These are phyloP conservation scores for Caenorhabditis brenneri DNA, from an alignment of 1,140 invertebrate genomes.

Conservation along the genomic window DNA sequence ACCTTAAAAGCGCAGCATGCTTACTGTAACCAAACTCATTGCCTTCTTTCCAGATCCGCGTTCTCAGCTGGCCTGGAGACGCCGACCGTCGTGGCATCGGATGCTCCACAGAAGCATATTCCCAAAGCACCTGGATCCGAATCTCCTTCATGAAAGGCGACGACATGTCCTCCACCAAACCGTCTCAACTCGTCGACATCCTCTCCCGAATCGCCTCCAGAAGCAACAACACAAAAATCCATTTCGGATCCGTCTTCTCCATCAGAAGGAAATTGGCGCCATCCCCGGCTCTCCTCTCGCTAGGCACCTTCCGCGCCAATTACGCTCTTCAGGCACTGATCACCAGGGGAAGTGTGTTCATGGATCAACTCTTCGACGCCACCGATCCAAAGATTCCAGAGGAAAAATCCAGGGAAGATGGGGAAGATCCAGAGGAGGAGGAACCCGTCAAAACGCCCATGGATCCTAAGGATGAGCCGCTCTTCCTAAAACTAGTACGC, in stretches of 20 bases:
- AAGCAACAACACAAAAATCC: neutral
- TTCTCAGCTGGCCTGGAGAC: neutral
- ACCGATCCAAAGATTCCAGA: conserved; percentile 2
- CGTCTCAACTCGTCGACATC: no score
- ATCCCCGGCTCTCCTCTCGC: neutral
- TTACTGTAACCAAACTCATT: no score
- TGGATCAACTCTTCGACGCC: conserved; percentile 50
- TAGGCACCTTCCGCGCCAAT: conserved; percentile 52
- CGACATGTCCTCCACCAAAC: no score
- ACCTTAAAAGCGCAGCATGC: no score
- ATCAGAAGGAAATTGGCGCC: neutral
- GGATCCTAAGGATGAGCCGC: neutral
- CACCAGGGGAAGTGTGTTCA: conserved; percentile 49
- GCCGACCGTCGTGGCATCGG: neutral
- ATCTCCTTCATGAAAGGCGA: neutral
- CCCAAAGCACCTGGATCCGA: neutral
- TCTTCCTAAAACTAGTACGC: conserved; percentile 45
- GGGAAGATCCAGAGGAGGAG: neutral
- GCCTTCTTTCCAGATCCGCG: neutral
- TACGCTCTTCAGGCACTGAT: conserved; percentile 54
- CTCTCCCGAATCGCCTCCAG: no score
- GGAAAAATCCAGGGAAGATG: neutral
- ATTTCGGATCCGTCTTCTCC: conserved; percentile 16
- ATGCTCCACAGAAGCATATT: neutral
- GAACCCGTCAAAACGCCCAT: neutral